Evolutionary conservation across 2,888 invertebrate species (phyloP), one percentile per base, ranked within the genome.

Genomic region (Spodoptera exigua): DNA sequence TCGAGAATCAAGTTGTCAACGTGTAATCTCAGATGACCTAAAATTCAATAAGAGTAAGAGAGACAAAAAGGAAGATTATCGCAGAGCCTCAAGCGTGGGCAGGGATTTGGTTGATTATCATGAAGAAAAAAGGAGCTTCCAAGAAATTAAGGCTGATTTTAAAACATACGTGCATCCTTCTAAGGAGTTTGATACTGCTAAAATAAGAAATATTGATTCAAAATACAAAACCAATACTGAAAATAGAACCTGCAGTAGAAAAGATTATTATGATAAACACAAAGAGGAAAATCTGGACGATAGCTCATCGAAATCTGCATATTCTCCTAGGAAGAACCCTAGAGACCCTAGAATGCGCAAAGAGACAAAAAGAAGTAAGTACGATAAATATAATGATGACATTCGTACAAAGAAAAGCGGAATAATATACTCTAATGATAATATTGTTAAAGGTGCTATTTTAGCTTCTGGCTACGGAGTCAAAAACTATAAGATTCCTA

Each of bases 401-500:
- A 67, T 75, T 4, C 65, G 67, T 39, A 70, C 70, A 2, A 43
- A 83, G 74, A 79, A 79, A 68, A 61, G 84, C 61, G 93, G 93
- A 12, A 91, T 93, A 46, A 85, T 90, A 5, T 93, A 93, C 81
- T 91, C 93, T 0, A 90, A 81, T 79, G 92, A 92, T 53, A 93
- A 90, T 63, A 91, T 93, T 61, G 89, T 90, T 3, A 91, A 86
- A 62, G 93, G 90, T 16, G 86, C 86, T 34, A 88, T 90, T 64
- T 83, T 93, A 64, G 84, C 89, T 40, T 82, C 89, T 17, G 89
- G 91, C 1, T 90, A 86, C 78, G 92, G 91, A 36, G 93, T 94
- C 0, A 92, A 89, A 82, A 94, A 94, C 77, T 94, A 93, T 65
- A 94, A 91, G 81, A 94, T 94, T 69, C 93, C 94, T 0, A 94